Evolutionary conservation across 2,888 invertebrate genomes (phyloP), one percentile per base, ranked within the genome.

Genomic region (Chymomyza caudatula): DNA sequence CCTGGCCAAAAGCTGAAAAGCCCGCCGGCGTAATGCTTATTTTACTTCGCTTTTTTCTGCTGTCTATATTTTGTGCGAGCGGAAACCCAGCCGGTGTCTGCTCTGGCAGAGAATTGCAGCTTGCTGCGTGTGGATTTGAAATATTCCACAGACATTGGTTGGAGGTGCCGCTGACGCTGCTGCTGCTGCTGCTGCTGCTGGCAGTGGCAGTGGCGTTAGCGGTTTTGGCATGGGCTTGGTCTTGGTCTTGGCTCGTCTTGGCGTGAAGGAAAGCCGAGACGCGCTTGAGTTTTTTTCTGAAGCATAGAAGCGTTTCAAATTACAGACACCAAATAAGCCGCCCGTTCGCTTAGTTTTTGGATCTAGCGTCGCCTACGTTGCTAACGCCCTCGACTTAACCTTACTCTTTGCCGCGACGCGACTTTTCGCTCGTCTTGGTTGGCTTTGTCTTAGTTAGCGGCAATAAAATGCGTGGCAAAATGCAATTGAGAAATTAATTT

Each of bases 261-360:
- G 78, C 72, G 65, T 58, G 69, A 69, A 47, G 17, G 47, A 47
- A 64, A 66, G 67, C 67, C 67, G 67, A 67, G 44, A 59, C 66
- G 51, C 51, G 25, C 23, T 20, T 51, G 69, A 71, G 79, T 77
- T 87, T 85, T 65, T 54, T 82, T 80, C 78, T 76, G 76, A 86
- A 70, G 78, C 86, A 87, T 75, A 87, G 86, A 87, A 86, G 86
- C 86, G 86, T 86, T 88, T 88, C 88, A 86, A 86, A 86, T 86
- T 86, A 88, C 87, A 86, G 87, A 77, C 86, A 80, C 88, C 88
- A 85, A 86, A 86, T 78, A 87, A 78, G 88, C 87, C 85, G 87
- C 85, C 69, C 60, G 61, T 60, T 51, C 37, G 65, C 69, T 44
- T 62, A 57, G 59, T 29, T 58, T 63, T 54, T 2, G 49, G n/a